These are phyloP conservation scores for Charanyca ferruginea DNA, from an alignment of 2,888 invertebrate genomes.

Conservation along the genomic window DNA sequence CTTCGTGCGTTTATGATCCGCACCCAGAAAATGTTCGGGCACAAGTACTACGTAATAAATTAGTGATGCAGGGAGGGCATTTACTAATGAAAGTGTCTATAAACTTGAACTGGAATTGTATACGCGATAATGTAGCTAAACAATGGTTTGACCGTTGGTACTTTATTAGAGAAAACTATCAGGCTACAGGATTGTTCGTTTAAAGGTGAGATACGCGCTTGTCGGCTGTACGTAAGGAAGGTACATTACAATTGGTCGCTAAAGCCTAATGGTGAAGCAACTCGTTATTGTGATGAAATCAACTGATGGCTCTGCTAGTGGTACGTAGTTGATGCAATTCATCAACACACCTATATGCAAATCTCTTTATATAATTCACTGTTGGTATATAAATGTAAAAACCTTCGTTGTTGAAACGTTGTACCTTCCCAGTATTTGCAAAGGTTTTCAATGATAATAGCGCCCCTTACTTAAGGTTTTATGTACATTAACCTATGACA, in stretches of 20 bases:
- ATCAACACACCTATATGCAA: constrained; percentile 22
- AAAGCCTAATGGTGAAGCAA: constrained; percentile 34
- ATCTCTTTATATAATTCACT: constrained; percentile 28
- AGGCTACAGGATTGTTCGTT: constrained; percentile 45
- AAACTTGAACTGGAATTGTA: constrained; percentile 33
- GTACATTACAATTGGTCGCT: constrained; percentile 50
- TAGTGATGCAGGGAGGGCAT: constrained; percentile 29
- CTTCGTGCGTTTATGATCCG: constrained; percentile 71
- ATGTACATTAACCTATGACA: constrained; percentile 63
- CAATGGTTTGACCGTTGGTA: constrained; percentile 36
- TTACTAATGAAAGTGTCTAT: constrained; percentile 48
- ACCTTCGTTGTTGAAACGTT: constrained; percentile 24
- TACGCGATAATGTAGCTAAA: constrained; percentile 32
- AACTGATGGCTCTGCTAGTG: constrained; percentile 22
- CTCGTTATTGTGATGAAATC: constrained; percentile 52
- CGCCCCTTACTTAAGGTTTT: constrained; percentile 51
- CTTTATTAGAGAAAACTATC: constrained; percentile 50
- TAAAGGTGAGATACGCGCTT: constrained; percentile 38
- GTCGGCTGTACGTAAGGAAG: constrained; percentile 18
- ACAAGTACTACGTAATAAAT: constrained; percentile 52
- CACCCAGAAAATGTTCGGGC: constrained; percentile 71
- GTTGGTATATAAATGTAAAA: constrained; percentile 29
- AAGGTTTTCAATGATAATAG: constrained; percentile 38
- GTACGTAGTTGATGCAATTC: constrained; percentile 43
- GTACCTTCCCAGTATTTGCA: constrained; percentile 46